phyloP scores from a whole-genome alignment of 2,888 invertebrate species.

The Drosophila borealis region DNA sequence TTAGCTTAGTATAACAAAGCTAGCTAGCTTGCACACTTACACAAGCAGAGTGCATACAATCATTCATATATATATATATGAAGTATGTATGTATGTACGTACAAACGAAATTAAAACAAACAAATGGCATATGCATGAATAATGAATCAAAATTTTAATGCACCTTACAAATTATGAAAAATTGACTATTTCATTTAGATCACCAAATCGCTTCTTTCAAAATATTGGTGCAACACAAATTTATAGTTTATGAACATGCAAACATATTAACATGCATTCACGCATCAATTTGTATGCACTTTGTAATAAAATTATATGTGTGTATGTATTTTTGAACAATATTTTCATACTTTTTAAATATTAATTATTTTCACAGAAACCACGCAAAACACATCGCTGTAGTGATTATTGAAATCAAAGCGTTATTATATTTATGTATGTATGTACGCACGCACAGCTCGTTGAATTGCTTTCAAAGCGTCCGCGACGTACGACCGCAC shows the following conservation, averaged over 20 bases:
- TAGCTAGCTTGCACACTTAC: neutral
- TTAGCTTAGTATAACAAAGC: neutral
- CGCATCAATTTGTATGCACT: too few species aligned
- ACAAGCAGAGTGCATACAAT: neutral
- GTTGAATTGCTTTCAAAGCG: conserved; percentile 26
- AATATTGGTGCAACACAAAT: neutral
- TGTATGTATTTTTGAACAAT: neutral
- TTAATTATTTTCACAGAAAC: conserved; percentile 18
- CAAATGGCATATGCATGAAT: conserved; percentile 2
- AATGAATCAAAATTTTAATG: conserved; percentile 2
- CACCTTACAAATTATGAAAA: neutral
- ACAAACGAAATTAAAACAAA: conserved; percentile 15
- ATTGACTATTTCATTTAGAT: too few species aligned
- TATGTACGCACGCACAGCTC: conserved; percentile 21
- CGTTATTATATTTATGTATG: conserved; percentile 12
- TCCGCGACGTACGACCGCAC: conserved; percentile 44
- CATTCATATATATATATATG: neutral
- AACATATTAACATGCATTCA: too few species aligned
- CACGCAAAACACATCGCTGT: conserved; percentile 5
- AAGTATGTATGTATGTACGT: neutral
- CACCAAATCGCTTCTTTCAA: neutral
- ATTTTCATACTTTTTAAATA: conserved; percentile 13
- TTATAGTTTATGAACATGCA: neutral
- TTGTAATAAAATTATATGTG: neutral
- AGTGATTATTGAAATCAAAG: conserved; percentile 7